phyloP scores from a whole-genome alignment of 1,140 invertebrate genomes.

The Drosophila pallidifrons region DNA sequence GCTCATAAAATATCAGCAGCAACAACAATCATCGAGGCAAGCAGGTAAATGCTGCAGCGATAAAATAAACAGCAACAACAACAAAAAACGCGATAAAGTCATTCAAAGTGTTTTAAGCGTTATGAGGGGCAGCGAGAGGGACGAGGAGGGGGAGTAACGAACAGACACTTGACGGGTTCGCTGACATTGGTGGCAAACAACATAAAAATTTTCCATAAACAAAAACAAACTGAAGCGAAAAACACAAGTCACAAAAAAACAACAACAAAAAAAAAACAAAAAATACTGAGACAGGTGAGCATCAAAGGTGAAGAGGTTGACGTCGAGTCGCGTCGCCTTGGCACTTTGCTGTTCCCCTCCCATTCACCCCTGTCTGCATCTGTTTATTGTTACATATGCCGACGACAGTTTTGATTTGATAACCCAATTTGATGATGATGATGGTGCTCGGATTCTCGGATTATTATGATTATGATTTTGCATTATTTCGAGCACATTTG shows the following conservation, averaged over 20 bases:
- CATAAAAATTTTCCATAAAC: slow-evolving; percentile 60
- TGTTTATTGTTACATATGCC: slow-evolving; percentile 7
- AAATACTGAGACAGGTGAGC: background rate
- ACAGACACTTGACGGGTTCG: slow-evolving; percentile 46
- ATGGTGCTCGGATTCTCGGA: no score
- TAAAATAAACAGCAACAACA: slow-evolving; percentile 44
- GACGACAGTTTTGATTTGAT: background rate
- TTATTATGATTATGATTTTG: slow-evolving; percentile 1
- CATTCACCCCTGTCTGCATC: background rate
- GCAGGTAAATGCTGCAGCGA: slow-evolving; percentile 73
- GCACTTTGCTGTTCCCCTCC: background rate
- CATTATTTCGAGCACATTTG: background rate
- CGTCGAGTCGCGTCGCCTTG: slow-evolving; percentile 1
- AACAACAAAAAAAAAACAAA: background rate
- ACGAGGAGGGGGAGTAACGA: background rate
- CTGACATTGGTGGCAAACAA: slow-evolving; percentile 43
- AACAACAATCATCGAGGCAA: slow-evolving; percentile 24
- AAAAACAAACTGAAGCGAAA: background rate
- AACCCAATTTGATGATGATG: background rate
- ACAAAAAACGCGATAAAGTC: slow-evolving; percentile 66
- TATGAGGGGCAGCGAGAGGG: background rate
- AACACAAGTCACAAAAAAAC: background rate
- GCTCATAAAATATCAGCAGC: slow-evolving; percentile 66
- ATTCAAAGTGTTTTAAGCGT: slow-evolving; percentile 71
- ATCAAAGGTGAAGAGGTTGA: slow-evolving; percentile 35